phyloP scores from a whole-genome alignment of 2,113 vertebrate species.

The Atrichornis clamosus region DNA sequence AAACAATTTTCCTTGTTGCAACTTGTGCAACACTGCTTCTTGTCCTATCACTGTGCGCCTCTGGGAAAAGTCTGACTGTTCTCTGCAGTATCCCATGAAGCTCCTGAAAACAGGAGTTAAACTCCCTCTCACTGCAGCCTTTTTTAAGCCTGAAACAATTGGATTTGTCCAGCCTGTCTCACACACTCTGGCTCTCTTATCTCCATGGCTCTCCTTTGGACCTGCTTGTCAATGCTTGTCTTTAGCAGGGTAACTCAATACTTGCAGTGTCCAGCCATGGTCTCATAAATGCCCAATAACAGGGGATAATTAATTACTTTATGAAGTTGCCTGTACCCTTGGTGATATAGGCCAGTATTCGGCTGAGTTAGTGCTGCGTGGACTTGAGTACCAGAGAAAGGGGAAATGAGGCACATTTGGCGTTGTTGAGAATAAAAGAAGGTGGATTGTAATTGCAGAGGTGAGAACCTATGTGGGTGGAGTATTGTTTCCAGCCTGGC shows the following conservation, averaged over 20 bases:
- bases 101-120: background rate
- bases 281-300: background rate
- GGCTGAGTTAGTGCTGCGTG: background rate
- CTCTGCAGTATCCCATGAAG: background rate
- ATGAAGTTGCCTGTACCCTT: background rate
- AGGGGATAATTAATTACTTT: background rate
- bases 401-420: background rate
- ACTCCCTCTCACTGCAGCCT: background rate
- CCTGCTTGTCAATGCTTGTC: background rate
- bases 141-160: background rate
- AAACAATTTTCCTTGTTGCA: background rate
- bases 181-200: background rate
- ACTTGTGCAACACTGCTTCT: background rate
- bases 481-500: background rate
- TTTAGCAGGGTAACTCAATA: background rate
- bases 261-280: background rate
- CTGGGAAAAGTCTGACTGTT: background rate
- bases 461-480: background rate
- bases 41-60: fast-evolving
- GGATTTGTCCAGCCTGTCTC: background rate
- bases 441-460: background rate
- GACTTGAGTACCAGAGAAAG: background rate
- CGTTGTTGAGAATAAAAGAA: background rate
- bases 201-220: background rate
- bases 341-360: background rate